phyloP scores from a whole-genome alignment of 2,113 vertebrate genomes.

The Cacatua alba region DNA sequence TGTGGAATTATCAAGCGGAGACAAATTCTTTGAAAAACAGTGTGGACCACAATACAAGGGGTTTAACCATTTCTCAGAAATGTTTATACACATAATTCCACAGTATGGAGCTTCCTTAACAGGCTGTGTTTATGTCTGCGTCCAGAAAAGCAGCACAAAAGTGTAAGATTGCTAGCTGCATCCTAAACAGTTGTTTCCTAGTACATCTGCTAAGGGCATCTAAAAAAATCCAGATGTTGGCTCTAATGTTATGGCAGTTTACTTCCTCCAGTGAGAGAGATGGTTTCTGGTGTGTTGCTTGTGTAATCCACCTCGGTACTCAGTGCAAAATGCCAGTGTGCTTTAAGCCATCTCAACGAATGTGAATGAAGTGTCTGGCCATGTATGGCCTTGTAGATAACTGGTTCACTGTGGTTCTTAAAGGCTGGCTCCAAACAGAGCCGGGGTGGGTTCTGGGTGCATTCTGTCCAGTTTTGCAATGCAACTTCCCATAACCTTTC shows the following conservation, averaged over 20 bases:
- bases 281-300: not conserved
- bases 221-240: not conserved
- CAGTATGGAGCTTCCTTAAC: rapidly evolving
- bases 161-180: not conserved
- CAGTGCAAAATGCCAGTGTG: rapidly evolving
- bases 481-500: not conserved
- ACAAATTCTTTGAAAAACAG: not conserved
- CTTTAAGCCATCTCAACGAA: not conserved
- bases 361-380: not conserved
- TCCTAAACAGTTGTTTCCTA: not conserved
- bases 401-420: not conserved
- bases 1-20: not conserved
- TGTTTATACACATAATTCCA: rapidly evolving
- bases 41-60: not conserved
- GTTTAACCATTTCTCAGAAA: not conserved
- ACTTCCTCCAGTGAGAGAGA: not conserved
- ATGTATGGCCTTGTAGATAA: not conserved
- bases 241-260: not conserved
- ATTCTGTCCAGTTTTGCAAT: not conserved
- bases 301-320: not conserved
- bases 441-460: rapidly evolving
- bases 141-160: not conserved
- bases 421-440: not conserved
- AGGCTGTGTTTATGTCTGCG: not conserved
- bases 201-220: not conserved